Evolutionary conservation across 2,888 invertebrate genomes (phyloP), one percentile per base, ranked within the genome.

Genomic region (Sinhomidia bicolor): DNA sequence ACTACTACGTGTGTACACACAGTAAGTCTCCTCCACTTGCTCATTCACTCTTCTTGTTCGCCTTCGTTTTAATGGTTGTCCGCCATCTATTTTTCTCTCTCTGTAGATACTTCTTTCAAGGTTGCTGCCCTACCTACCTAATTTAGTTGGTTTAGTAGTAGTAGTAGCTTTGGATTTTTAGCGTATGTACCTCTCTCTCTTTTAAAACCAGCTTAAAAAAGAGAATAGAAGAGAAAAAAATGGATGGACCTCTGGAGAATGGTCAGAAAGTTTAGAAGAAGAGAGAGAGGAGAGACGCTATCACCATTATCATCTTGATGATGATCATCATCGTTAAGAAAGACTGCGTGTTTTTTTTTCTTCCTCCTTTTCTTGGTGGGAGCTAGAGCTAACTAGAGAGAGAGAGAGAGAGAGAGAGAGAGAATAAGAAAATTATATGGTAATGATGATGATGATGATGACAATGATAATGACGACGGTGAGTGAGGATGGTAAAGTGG

Each of bases 111-210:
- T 62, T 41, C 10, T 44, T 29, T 47, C 81, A 81, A 81, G 81
- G 81, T 81, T n/a, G n/a, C n/a, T 81, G 47, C 47, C 81, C 80
- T 57, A 60, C 80, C 80, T 80, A 36, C 60, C 74, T 51, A 44
- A 76, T 76, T 76, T 76, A 51, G 26, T 41, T n/a, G 71, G 71
- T n/a, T n/a, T 71, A 17, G 71, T 41, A 47, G 47, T 20, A 5
- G 47, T 68, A 9, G 9, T 36, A 9, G 36, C 36, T n/a, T n/a
- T n/a, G n/a, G n/a, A n/a, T n/a, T n/a, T n/a, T n/a, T n/a, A n/a
- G n/a, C n/a, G n/a, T n/a, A n/a, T n/a, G n/a, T n/a, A n/a, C n/a
- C n/a, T n/a, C n/a, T n/a, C n/a, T n/a, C n/a, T n/a, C n/a, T n/a
- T n/a, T n/a, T n/a, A n/a, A n/a, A n/a, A n/a, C n/a, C n/a, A n/a